A percentile compares a stretch with the other conserved stretches of the same genome.
Evolutionary conservation across 2,797 vertebrate species (phyloP).

Genomic region (Rhincodon typus): DNA sequence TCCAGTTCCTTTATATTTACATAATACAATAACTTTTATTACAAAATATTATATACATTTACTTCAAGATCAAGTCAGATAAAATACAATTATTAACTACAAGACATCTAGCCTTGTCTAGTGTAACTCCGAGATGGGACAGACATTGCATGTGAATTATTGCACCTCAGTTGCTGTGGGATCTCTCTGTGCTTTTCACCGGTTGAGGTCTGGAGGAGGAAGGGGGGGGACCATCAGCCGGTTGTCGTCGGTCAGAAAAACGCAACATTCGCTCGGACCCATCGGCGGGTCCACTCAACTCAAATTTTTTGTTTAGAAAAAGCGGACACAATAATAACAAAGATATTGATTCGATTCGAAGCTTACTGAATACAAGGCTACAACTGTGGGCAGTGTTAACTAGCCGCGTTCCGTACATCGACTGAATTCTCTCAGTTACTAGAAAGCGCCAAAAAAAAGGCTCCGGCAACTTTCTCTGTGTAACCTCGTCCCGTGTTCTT

Average conservation of each 20-base stretch:
- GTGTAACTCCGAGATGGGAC: slow-evolving; percentile 72
- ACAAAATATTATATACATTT: slow-evolving; percentile 79
- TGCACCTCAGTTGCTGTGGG: slow-evolving; percentile 53
- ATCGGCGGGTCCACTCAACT: slow-evolving; percentile 52
- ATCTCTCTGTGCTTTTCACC: background rate
- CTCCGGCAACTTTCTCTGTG: background rate
- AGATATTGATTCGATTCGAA: background rate
- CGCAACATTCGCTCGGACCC: slow-evolving; percentile 48
- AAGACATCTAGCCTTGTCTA: slow-evolving; percentile 86
- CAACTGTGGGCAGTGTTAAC: background rate
- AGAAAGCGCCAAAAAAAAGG: background rate
- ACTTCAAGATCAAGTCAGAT: slow-evolving; percentile 62
- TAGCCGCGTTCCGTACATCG: background rate
- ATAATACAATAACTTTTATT: slow-evolving; percentile 49
- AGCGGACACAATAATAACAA: background rate
- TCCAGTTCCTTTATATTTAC: slow-evolving; percentile 72
- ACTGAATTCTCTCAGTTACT: slow-evolving; percentile 16
- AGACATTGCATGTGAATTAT: slow-evolving; percentile 52
- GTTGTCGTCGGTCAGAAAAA: background rate
- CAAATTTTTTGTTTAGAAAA: slow-evolving; percentile 43
- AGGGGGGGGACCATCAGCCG: no score
- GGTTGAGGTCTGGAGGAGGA: background rate
- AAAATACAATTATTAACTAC: slow-evolving; percentile 72
- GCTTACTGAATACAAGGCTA: background rate
- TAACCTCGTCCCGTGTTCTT: slow-evolving; percentile 26